Evolutionary conservation across 2,113 vertebrate genomes (phyloP).

Genomic region (Pollimyrus isidori): DNA sequence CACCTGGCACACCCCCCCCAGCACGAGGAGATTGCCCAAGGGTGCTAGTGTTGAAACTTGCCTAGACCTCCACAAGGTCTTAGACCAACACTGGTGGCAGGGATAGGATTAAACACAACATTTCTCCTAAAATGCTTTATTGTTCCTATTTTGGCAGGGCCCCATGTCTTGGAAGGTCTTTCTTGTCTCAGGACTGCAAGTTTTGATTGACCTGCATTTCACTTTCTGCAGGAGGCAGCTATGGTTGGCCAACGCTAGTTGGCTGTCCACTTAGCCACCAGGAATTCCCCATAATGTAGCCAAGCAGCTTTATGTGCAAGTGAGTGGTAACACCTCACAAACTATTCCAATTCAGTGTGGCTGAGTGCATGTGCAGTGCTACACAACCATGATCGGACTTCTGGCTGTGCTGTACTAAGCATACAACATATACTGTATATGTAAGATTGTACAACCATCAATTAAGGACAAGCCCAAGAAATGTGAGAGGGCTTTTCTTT

Average conservation of each 20-base stretch:
- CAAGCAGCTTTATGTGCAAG: neutral
- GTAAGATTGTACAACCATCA: neutral
- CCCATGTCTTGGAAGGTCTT: neutral
- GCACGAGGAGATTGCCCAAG: neutral
- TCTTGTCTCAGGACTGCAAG: neutral
- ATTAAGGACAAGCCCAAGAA: neutral
- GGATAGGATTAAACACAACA: neutral
- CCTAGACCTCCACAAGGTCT: neutral
- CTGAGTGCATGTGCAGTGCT: neutral
- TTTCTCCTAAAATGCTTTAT: neutral
- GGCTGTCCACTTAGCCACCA: neutral
- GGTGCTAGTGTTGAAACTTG: neutral
- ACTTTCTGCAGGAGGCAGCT: neutral
- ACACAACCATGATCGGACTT: neutral
- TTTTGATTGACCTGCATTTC: neutral
- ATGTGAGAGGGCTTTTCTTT: neutral
- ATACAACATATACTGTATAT: neutral
- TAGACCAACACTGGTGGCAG: neutral
- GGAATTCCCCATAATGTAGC: neutral
- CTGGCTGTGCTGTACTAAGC: neutral
- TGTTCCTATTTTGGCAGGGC: neutral
- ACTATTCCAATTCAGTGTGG: neutral
- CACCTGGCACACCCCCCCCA: neutral
- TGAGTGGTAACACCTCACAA: neutral
- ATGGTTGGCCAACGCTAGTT: neutral